Evolutionary conservation across 2,113 vertebrate species (phyloP).

Genomic region (Vulpes vulpes): DNA sequence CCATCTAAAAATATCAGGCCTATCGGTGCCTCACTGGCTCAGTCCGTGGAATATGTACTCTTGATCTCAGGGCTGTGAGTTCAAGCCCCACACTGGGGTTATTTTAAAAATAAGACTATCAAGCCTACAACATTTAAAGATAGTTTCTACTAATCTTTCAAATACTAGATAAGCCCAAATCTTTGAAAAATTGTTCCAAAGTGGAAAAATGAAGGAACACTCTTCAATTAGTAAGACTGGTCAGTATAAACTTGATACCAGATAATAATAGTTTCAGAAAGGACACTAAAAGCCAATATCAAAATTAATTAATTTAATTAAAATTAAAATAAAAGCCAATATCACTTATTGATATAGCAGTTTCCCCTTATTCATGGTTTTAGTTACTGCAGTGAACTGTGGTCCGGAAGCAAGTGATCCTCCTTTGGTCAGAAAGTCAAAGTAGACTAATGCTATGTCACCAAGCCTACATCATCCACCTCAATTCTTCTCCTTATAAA

Average conservation of each 20-base stretch:
- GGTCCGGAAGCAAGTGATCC: not conserved
- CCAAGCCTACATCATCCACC: not conserved
- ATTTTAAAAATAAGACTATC: not conserved
- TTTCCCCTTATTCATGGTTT: not conserved
- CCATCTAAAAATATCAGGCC: not conserved
- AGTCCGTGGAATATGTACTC: not conserved
- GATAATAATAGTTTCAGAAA: not conserved
- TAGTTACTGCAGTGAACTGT: not conserved
- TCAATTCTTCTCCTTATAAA: not conserved
- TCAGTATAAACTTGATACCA: not conserved
- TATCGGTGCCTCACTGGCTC: not conserved
- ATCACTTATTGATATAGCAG: not conserved
- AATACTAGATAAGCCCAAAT: not conserved
- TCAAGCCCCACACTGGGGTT: not conserved
- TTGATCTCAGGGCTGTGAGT: not conserved
- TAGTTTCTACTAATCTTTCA: not conserved
- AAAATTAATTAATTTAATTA: no score
- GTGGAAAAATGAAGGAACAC: not conserved
- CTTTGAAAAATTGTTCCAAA: not conserved
- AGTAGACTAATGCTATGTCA: not conserved
- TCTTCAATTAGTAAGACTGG: not conserved
- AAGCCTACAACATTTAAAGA: not conserved
- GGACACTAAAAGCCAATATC: not conserved
- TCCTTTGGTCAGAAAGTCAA: not conserved
- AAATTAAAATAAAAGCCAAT: not conserved